These are phyloP conservation scores for Clarias platycephalus DNA, from an alignment of 2,797 vertebrate species.

Conservation along the genomic window DNA sequence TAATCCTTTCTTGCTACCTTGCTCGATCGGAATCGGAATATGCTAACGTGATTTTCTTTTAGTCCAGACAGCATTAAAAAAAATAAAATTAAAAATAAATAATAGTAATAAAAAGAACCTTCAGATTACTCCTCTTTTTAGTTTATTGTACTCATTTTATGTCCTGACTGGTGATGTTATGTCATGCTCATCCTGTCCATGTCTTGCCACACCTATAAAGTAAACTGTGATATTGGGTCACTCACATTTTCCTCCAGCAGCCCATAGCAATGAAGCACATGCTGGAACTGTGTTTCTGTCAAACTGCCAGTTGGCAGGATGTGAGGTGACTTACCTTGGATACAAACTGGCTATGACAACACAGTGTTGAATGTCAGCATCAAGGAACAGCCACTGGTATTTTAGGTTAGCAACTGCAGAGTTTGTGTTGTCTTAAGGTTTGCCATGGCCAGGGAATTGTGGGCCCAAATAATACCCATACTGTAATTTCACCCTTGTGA, in stretches of 20 bases:
- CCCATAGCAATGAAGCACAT: neutral
- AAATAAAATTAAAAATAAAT: neutral
- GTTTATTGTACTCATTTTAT: neutral
- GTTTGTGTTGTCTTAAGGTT: neutral
- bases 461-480: neutral
- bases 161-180: neutral
- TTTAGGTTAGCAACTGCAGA: neutral
- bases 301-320: constrained; percentile 9
- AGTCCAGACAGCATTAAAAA: too few species aligned
- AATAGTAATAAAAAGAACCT: too few species aligned
- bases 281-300: neutral
- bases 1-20: too few species aligned
- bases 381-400: neutral
- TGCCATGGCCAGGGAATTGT: neutral
- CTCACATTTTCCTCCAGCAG: constrained; percentile 9
- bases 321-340: constrained; percentile 3
- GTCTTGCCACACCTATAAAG: neutral
- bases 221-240: neutral
- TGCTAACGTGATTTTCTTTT: too few species aligned
- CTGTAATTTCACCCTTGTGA: too few species aligned
- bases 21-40: too few species aligned
- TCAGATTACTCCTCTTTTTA: neutral
- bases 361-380: neutral
- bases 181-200: neutral
- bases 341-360: neutral